A percentile compares a stretch with the other conserved stretches of the same genome.
Conservation (phyloP, 2,797 vertebrate species). For the Poeciliopsis turneri region DNA sequence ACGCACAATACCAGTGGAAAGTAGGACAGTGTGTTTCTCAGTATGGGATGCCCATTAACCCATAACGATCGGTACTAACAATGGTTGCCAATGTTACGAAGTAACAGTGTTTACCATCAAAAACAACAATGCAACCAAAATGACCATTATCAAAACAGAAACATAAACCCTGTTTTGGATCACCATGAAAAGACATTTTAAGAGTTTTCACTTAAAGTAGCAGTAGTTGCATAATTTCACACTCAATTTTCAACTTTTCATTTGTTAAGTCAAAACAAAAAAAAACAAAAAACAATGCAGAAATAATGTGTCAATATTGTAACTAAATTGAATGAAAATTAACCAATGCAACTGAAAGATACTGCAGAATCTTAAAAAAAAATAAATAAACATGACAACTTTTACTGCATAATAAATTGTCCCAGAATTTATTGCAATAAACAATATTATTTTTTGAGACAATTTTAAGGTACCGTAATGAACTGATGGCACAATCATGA, state of each 20-base stretch:
- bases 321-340: not conserved
- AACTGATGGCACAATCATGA: too few species aligned
- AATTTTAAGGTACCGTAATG: too few species aligned
- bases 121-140: not conserved
- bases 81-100: not conserved
- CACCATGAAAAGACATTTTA: not conserved
- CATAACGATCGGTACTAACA: not conserved
- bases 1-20: not conserved
- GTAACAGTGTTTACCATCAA: not conserved
- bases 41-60: not conserved
- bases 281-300: not conserved
- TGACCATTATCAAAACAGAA: not conserved
- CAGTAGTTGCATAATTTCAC: not conserved
- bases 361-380: too few species aligned
- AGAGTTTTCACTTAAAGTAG: not conserved
- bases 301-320: not conserved
- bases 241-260: not conserved
- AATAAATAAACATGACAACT: too few species aligned
- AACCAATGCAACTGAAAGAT: not conserved
- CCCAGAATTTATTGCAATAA: too few species aligned
- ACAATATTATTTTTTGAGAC: too few species aligned
- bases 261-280: not conserved
- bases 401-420: too few species aligned
- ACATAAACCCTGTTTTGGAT: not conserved
- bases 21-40: not conserved